Evolutionary conservation across 1,140 invertebrate species (phyloP).

Genomic region (Drosophila tropicalis): DNA sequence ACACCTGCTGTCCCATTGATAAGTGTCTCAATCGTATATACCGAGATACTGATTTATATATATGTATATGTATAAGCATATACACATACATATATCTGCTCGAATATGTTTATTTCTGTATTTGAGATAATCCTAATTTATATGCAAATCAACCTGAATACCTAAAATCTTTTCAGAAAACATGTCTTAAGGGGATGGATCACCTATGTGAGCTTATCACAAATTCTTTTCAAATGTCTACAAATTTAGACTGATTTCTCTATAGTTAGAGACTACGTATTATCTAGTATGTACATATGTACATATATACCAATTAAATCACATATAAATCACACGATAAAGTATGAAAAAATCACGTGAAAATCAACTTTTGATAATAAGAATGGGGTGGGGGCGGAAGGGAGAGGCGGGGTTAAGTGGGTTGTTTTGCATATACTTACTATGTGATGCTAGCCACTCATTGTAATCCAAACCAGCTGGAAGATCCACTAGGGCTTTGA

Average conservation of each 20-base stretch:
- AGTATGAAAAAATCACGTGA: slow-evolving; percentile 29
- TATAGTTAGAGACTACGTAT: too few relatives aligned
- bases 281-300: background rate
- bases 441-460: slow-evolving; percentile 99
- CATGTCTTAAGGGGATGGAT: background rate
- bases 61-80: background rate
- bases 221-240: background rate
- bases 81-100: background rate
- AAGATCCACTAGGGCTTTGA: slow-evolving; percentile 95
- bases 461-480: slow-evolving; percentile 97
- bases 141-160: slow-evolving; percentile 5
- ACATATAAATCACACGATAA: slow-evolving; percentile 55
- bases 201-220: background rate
- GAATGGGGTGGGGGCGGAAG: background rate
- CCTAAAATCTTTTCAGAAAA: background rate
- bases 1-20: background rate
- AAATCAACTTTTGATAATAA: background rate
- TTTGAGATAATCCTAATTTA: slow-evolving; percentile 11
- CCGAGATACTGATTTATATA: too few relatives aligned
- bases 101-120: slow-evolving; percentile 2
- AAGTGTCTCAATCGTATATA: too few relatives aligned
- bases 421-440: slow-evolving; percentile 86
- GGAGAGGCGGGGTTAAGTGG: background rate
- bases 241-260: slow-evolving; percentile 1
- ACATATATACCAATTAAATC: slow-evolving; percentile 9